Evolutionary conservation across 30 jellyfish, hydroid and myxozoan genomes (phyloP), one percentile per base, ranked within the genome.

Genomic region (Euphysa ruthae): DNA sequence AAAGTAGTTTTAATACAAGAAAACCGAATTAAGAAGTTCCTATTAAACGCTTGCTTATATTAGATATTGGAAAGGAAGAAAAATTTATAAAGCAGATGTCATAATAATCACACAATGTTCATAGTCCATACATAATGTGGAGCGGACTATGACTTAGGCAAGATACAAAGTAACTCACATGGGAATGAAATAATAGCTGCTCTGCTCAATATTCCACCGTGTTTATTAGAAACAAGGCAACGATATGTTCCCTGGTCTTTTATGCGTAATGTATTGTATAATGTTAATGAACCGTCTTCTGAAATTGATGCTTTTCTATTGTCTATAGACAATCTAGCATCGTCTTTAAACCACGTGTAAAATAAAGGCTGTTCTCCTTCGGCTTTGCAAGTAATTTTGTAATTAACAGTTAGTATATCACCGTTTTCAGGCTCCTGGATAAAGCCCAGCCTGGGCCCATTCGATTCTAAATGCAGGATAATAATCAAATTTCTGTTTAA

Each of bases 161-260:
- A n/a, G n/a, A n/a, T n/a, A n/a, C n/a, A n/a, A n/a, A n/a, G n/a
- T n/a, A 2, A 78, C 98, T 90, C 68, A 90, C 98, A 81, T 57
- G 98, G 95, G 58, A 90, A 81, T 18, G 78, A 54, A 21, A 90
- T 22, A 21, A 69, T 58, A 22, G 94, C 98, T 30, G 74, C 84
- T 46, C 31, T 61, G 56, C 98, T 90, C 18, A 75, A 32, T 19
- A 90, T 87, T 12, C 70, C 73, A 18, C 98, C 98, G 54, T 72
- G 84, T 24, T 86, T 57, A 73, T 90, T 90, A 6, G 89, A 49
- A 38, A 77, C 95, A 24, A 74, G 55, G 57, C 98, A 90, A 27
- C 94, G 79, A 58, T 81, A 90, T 1, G 62, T 71, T 4, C 98
- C 98, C 58, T 90, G 84, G 71, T 90, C 98, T 63, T 94, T 65